phyloP scores from a whole-genome alignment of 1,140 invertebrate species.

The Leptoteleia sp. region DNA sequence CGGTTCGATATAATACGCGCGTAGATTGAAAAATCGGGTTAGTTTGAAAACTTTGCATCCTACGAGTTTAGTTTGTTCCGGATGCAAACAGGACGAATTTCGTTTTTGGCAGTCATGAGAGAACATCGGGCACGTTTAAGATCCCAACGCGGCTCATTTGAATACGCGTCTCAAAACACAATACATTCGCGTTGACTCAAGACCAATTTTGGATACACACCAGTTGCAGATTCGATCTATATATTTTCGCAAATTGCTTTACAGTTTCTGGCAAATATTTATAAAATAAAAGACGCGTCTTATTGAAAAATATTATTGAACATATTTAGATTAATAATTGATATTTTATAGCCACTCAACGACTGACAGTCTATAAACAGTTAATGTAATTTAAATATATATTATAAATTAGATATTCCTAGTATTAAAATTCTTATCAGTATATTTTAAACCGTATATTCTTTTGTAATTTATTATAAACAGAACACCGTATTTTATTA shows the following conservation, averaged over 20 bases:
- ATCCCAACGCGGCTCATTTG: conserved; percentile 1
- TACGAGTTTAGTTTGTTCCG: conserved; percentile 25
- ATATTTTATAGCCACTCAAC: no score
- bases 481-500: no score
- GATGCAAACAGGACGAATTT: conserved; percentile 25
- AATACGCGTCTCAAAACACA: conserved; percentile 15
- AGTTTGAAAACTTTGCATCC: conserved; percentile 44
- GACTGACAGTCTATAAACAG: no score
- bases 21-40: conserved; percentile 58
- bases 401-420: no score
- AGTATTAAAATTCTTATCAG: no score
- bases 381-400: no score
- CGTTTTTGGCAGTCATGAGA: conserved; percentile 30
- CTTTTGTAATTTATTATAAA: no score
- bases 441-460: no score
- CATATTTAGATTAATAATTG: no score
- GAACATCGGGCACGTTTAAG: conserved; percentile 31
- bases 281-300: no score
- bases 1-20: conserved; percentile 51
- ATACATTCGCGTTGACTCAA: conserved; percentile 12
- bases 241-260: neutral
- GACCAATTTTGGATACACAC: conserved; percentile 2
- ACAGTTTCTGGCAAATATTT: no score
- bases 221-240: neutral
- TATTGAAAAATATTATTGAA: no score